phyloP scores from a whole-genome alignment of 2,113 vertebrate species.

The Corythaeola cristata region DNA sequence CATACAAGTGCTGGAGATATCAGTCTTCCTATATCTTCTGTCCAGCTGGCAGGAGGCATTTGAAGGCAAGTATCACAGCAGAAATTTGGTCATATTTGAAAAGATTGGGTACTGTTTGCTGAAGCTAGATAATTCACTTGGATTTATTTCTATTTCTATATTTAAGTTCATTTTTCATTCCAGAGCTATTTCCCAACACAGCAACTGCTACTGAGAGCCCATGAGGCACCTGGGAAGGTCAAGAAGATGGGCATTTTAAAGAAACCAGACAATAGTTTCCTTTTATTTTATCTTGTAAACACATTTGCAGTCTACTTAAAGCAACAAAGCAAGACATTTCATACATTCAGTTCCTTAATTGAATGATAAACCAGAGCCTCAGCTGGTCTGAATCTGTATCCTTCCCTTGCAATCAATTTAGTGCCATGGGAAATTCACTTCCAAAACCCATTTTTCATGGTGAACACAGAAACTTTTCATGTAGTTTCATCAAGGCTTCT shows the following conservation, averaged over 20 bases:
- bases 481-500: background rate
- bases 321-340: background rate
- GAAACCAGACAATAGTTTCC: background rate
- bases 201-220: background rate
- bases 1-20: background rate
- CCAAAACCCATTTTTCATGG: background rate
- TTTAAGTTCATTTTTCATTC: background rate
- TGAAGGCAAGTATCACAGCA: background rate
- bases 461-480: background rate
- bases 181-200: background rate
- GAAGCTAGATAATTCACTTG: background rate
- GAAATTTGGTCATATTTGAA: background rate
- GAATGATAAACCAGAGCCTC: background rate
- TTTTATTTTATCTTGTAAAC: slow-evolving; percentile 27
- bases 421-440: background rate
- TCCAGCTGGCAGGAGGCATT: background rate
- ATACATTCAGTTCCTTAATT: background rate
- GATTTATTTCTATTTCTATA: background rate
- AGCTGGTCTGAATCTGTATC: background rate
- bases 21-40: background rate
- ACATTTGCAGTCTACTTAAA: background rate
- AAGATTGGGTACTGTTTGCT: background rate
- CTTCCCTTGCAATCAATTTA: background rate
- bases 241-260: background rate
- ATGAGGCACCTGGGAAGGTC: background rate